Conservation (phyloP, 2,888 invertebrate species). For the Mesorhabditis belari region DNA sequence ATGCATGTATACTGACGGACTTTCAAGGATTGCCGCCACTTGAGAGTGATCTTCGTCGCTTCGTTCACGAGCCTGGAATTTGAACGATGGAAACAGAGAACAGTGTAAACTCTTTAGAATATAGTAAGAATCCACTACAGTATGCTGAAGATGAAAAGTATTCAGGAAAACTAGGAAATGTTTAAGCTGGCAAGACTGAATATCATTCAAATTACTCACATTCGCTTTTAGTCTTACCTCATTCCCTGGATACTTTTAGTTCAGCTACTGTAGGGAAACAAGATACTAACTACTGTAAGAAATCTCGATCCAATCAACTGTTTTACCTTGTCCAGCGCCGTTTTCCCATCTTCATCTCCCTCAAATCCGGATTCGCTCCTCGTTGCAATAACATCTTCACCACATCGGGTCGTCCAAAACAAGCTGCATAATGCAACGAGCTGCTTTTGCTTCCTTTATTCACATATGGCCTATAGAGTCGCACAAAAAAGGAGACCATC, state of each 20-base stretch:
- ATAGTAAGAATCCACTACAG: not conserved
- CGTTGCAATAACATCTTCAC: constrained; percentile 68
- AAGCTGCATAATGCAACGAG: constrained; percentile 94
- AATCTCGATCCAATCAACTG: constrained; percentile 12
- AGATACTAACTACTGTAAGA: no score
- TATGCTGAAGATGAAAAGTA: no score
- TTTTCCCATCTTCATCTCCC: constrained; percentile 98
- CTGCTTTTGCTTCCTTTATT: constrained; percentile 73
- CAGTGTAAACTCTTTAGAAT: not conserved
- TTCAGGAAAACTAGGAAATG: no score
- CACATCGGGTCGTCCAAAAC: constrained; percentile 93
- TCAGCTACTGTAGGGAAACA: no score
- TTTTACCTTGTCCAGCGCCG: constrained; percentile 92
- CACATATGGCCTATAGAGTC: constrained; percentile 85
- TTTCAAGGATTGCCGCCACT: constrained; percentile 68
- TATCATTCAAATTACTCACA: not conserved
- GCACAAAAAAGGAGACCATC: constrained; percentile 78
- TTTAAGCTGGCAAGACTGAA: not conserved
- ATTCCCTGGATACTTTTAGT: no score
- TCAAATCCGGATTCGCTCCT: constrained; percentile 92
- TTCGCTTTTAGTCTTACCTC: no score
- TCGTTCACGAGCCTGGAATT: constrained; percentile 90
- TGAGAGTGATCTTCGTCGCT: constrained; percentile 65
- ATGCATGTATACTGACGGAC: constrained; percentile 83
- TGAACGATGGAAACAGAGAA: not conserved